Conservation (phyloP, 92 coral and sea anemone genomes). For the Pocillopora grandis region DNA sequence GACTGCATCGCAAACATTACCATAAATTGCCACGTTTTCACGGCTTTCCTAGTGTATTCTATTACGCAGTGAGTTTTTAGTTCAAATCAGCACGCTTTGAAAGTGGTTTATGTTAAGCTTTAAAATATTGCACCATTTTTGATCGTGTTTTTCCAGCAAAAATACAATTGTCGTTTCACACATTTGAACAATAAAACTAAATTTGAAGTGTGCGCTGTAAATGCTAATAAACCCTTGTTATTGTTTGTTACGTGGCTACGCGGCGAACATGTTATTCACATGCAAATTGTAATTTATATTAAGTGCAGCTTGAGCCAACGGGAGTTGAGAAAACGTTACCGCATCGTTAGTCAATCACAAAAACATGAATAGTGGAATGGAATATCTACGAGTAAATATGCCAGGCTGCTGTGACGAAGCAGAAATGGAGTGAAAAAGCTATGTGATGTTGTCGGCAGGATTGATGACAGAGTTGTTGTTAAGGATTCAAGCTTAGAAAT, state of each 20-base stretch:
- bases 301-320: slow-evolving; percentile 15
- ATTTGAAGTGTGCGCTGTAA: not conserved
- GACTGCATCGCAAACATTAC: too few species aligned
- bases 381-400: slow-evolving; percentile 11
- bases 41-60: too few species aligned
- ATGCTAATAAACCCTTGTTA: slow-evolving; percentile 14
- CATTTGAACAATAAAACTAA: not conserved
- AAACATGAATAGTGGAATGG: not conserved
- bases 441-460: not conserved
- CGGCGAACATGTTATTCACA: not conserved
- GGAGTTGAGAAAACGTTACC: slow-evolving; percentile 1
- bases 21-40: too few species aligned
- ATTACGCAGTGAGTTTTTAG: too few species aligned
- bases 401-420: slow-evolving; percentile 11
- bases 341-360: slow-evolving; percentile 31
- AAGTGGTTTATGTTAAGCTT: too few species aligned
- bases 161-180: not conserved
- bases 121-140: too few species aligned
- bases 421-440: not conserved
- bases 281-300: not conserved
- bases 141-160: not conserved
- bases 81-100: too few species aligned
- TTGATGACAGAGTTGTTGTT: not conserved
- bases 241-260: slow-evolving; percentile 5
- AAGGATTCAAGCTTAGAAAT: not conserved